These are phyloP conservation scores for Graptemys geographica DNA, from an alignment of 2,797 vertebrate genomes.

Conservation along the genomic window DNA sequence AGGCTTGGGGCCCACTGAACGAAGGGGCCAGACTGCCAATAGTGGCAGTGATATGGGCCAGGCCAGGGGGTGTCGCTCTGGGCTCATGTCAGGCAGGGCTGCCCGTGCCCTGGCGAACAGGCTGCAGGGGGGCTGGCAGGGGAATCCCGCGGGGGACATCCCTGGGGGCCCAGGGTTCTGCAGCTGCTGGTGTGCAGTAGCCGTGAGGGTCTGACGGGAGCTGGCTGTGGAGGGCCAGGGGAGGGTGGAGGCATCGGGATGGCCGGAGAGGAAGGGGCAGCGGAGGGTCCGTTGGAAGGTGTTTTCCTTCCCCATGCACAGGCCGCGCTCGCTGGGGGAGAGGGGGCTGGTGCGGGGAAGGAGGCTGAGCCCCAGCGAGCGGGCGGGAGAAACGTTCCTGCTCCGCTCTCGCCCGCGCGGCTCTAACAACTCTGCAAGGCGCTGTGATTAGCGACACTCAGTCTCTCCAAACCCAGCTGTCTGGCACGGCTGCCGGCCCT, in stretches of 20 bases:
- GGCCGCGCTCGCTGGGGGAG: accelerated
- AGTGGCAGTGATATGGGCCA: neutral
- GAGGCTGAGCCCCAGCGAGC: neutral
- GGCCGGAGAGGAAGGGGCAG: neutral
- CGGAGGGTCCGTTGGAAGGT: neutral
- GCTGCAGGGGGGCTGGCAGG: neutral
- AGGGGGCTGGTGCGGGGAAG: neutral
- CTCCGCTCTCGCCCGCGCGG: too few relatives aligned
- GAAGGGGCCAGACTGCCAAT: too few relatives aligned
- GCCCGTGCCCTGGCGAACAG: neutral
- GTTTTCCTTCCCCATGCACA: too few relatives aligned
- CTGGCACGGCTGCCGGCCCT: too few relatives aligned
- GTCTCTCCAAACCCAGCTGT: neutral
- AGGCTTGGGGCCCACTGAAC: neutral
- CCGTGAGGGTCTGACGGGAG: neutral
- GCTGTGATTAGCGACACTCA: neutral
- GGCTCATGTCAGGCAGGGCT: neutral
- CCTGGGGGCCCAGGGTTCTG: too few relatives aligned
- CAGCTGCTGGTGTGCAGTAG: too few relatives aligned
- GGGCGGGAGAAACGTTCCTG: neutral
- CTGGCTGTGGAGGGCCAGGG: too few relatives aligned
- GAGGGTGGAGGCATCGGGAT: neutral
- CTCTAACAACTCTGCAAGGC: neutral
- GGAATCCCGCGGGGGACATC: neutral
- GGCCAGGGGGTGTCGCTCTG: accelerated